Evolutionary conservation across 2,113 vertebrate species (phyloP).

Genomic region (Redunca redunca): DNA sequence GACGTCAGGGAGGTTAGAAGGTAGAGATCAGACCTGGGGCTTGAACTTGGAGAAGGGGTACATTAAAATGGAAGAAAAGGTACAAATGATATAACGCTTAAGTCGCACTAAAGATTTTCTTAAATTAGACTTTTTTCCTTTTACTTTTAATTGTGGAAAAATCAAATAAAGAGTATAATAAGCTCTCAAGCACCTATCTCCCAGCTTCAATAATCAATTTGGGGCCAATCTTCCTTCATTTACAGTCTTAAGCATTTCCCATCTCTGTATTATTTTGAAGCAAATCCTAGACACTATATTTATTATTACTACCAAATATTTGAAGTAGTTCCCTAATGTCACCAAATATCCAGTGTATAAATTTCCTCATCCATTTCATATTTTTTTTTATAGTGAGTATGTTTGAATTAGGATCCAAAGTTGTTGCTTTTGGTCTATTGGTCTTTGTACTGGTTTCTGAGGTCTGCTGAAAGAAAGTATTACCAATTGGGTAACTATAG

Average conservation of each 20-base stretch:
- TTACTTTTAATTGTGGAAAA: background rate
- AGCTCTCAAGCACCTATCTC: background rate
- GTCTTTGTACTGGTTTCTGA: background rate
- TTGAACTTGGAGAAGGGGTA: background rate
- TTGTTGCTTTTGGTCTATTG: background rate
- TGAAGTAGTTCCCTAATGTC: background rate
- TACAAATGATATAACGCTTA: background rate
- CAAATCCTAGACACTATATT: background rate
- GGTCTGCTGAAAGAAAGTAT: background rate
- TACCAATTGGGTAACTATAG: background rate
- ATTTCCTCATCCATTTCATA: background rate
- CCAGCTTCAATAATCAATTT: background rate
- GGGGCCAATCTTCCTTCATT: background rate
- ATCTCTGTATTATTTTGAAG: background rate
- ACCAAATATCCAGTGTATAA: background rate
- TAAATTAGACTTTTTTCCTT: background rate
- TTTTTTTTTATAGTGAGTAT: background rate
- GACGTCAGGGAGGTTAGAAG: background rate
- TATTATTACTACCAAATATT: background rate
- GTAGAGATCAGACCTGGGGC: background rate
- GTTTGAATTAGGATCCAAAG: background rate
- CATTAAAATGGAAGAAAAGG: background rate
- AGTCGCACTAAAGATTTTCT: background rate
- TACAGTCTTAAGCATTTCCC: background rate
- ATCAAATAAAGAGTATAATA: background rate